These are phyloP conservation scores for Nineta flava DNA, from an alignment of 2,888 invertebrate species.

Conservation along the genomic window DNA sequence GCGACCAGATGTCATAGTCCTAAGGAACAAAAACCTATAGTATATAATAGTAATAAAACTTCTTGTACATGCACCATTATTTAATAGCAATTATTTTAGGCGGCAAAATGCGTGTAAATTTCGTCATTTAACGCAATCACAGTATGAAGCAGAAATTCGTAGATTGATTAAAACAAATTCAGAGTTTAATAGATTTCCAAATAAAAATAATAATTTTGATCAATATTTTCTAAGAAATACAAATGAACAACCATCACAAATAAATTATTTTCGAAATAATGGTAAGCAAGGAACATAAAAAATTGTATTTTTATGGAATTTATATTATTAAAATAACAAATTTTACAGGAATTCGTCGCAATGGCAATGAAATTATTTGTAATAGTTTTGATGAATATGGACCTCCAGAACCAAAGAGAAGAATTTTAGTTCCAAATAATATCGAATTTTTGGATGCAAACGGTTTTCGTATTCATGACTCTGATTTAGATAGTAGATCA, in stretches of 20 bases:
- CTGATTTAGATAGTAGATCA: slow-evolving; percentile 10
- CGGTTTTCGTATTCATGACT: slow-evolving; percentile 8
- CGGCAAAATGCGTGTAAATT: slow-evolving; percentile 23
- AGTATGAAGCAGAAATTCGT: slow-evolving; percentile 25
- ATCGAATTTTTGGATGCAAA: slow-evolving; percentile 10
- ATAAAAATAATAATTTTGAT: slow-evolving; percentile 5
- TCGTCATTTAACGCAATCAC: slow-evolving; percentile 25
- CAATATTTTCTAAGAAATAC: neutral
- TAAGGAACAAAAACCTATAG: too few relatives aligned
- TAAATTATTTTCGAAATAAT: slow-evolving; percentile 10
- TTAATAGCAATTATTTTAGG: slow-evolving; percentile 7
- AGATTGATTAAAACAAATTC: slow-evolving; percentile 7
- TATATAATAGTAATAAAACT: too few relatives aligned
- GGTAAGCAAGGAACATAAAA: neutral
- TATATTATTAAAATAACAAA: neutral
- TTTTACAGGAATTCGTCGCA: neutral
- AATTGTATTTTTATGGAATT: neutral
- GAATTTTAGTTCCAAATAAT: slow-evolving; percentile 18
- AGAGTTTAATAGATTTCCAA: slow-evolving; percentile 8
- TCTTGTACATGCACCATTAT: too few relatives aligned
- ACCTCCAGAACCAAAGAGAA: slow-evolving; percentile 23
- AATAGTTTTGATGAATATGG: slow-evolving; percentile 19
- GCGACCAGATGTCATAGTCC: too few relatives aligned
- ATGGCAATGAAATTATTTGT: neutral
- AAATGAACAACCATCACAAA: slow-evolving; percentile 2